Percentiles rank a stretch among this genome's conserved stretches.
These are phyloP conservation scores for Leucoptera coffeella DNA, from an alignment of 2,888 invertebrate genomes.

Conservation along the genomic window DNA sequence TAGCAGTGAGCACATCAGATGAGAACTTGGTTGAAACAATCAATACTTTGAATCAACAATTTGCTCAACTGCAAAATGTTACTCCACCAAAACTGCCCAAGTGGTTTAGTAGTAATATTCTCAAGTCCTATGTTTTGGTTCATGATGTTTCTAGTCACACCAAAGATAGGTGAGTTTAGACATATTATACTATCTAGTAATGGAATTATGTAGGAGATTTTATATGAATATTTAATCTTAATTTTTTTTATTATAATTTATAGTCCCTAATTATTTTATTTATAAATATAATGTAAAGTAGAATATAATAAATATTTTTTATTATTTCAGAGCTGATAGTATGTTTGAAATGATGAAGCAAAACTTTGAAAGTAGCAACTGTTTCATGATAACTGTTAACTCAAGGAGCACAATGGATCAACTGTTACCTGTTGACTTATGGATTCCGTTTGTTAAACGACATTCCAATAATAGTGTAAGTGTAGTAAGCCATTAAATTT, in stretches of 20 bases:
- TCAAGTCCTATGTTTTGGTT: slow-evolving; percentile 84
- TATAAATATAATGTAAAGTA: no score
- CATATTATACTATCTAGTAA: no score
- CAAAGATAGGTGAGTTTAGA: slow-evolving; percentile 61
- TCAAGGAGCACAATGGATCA: slow-evolving; percentile 60
- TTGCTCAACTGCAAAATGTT: slow-evolving; percentile 71
- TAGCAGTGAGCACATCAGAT: slow-evolving; percentile 67
- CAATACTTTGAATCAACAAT: slow-evolving; percentile 70
- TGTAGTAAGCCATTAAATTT: no score
- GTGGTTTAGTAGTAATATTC: slow-evolving; percentile 72
- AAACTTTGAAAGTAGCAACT: slow-evolving; percentile 79
- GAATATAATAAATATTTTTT: no score
- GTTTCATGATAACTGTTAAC: slow-evolving; percentile 87
- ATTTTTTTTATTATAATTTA: no score
- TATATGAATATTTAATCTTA: no score
- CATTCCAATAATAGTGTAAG: slow-evolving; percentile 19
- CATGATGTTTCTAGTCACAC: slow-evolving; percentile 76
- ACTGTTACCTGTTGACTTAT: slow-evolving; percentile 67
- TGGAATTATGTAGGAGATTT: no score
- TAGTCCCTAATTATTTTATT: no score
- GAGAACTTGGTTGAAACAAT: slow-evolving; percentile 77
- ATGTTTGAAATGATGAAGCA: slow-evolving; percentile 80
- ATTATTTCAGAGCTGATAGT: slow-evolving; percentile 66
- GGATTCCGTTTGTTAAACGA: slow-evolving; percentile 72
- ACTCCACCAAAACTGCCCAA: slow-evolving; percentile 74